Base-by-base conservation (phyloP, 2,797 vertebrate genomes). In the Sardinella longiceps region DNA sequence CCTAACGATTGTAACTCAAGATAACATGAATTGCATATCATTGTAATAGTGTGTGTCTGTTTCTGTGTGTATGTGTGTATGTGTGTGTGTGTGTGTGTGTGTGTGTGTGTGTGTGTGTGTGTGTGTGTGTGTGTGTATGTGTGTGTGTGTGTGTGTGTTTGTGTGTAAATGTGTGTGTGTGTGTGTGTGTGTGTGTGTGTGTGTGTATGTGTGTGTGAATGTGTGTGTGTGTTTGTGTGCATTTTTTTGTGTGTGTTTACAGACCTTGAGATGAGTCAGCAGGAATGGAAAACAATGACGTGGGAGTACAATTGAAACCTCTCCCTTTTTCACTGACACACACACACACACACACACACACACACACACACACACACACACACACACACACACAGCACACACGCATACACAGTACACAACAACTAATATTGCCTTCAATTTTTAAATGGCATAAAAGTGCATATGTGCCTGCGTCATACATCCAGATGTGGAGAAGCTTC, bases 81-180 rank as follows among this genome's bases (percentile, higher is more conserved):
- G 50, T 51, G 50, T 51, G 50, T 51, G 50, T 51, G 50, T 18
- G 7, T 46, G n/a, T n/a, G n/a, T n/a, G n/a, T n/a, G 51, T 53
- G 14, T 53, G 2, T 53, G 14, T 12, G 50, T 51, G 50, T 51
- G 50, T 51, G 50, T 51, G 50, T 18, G 10, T 51, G 50, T 51
- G 50, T 51, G 45, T 46, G 45, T 46, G 45, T 46, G 45, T 48
- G 60, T 63, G 60, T 63, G 25, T 63, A 25, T 63, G 60, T 63
- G 60, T 63, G 60, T 63, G 60, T 63, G 60, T 63, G 60, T 63
- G 60, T n/a, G n/a, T n/a, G n/a, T n/a, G n/a, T n/a, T n/a, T n/a
- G n/a, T n/a, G n/a, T n/a, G n/a, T n/a, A n/a, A n/a, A n/a, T n/a
- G n/a, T n/a, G n/a, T n/a, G n/a, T n/a, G n/a, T n/a, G n/a, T n/a